Evolutionary conservation across 2,888 invertebrate species (phyloP).

Genomic region (Megalurothrips usitatus): DNA sequence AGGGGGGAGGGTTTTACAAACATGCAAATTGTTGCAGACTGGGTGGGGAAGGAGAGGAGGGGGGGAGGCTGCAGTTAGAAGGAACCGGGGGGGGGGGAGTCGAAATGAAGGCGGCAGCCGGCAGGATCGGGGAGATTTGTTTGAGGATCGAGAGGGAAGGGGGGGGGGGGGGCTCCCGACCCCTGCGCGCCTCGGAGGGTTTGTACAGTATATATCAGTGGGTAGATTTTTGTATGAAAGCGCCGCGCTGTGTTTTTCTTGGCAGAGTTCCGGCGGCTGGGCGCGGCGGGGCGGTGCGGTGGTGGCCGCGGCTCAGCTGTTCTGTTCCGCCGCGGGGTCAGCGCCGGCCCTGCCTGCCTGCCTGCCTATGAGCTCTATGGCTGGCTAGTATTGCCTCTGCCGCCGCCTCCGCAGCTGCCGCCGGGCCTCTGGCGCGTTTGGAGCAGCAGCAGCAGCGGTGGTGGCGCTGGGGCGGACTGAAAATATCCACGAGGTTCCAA

Average conservation of each 20-base stretch:
- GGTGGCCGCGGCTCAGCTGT: constrained; percentile 33
- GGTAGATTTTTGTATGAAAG: too few species aligned
- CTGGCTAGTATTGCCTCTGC: constrained; percentile 16
- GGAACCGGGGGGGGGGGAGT: too few species aligned
- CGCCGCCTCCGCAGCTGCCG: too few species aligned
- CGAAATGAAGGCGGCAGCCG: too few species aligned
- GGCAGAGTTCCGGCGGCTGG: constrained; percentile 36
- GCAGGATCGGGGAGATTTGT: too few species aligned
- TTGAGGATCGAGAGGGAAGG: too few species aligned
- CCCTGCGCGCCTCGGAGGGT: neutral
- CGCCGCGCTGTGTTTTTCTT: neutral
- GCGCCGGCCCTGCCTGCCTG: neutral
- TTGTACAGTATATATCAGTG: neutral
- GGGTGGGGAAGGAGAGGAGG: too few species aligned
- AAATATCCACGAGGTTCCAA: constrained; percentile 20
- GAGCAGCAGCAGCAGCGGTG: constrained; percentile 35
- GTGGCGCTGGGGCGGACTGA: constrained; percentile 35
- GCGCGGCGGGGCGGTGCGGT: constrained; percentile 34
- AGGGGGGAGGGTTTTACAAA: too few species aligned
- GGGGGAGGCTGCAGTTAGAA: too few species aligned
- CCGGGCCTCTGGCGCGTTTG: too few species aligned
- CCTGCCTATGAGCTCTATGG: neutral
- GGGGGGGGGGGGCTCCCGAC: neutral
- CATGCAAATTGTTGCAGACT: too few species aligned
- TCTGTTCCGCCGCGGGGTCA: too few species aligned